phyloP scores from a whole-genome alignment of 2,888 invertebrate genomes.

The Archaeoteleia sp. region DNA sequence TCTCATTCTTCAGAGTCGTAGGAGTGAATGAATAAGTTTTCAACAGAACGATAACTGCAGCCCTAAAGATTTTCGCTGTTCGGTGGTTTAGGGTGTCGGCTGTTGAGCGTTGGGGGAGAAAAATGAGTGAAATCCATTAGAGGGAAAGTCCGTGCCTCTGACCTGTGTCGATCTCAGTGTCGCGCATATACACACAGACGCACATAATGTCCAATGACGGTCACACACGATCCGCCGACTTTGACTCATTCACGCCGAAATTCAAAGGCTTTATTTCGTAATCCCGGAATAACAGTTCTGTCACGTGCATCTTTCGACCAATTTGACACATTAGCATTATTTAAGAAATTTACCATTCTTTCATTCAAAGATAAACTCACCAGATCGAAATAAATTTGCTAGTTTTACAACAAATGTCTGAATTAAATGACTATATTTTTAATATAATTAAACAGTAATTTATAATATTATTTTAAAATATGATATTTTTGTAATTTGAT shows the following conservation, averaged over 20 bases:
- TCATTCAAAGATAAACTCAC: too few relatives aligned
- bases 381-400: too few relatives aligned
- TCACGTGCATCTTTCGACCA: too few relatives aligned
- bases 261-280: too few relatives aligned
- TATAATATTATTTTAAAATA: too few relatives aligned
- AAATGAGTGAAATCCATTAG: constrained; percentile 75
- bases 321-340: too few relatives aligned
- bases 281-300: too few relatives aligned
- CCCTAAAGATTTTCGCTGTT: constrained; percentile 57
- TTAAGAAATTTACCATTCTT: too few relatives aligned
- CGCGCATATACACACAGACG: constrained; percentile 32
- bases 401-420: too few relatives aligned
- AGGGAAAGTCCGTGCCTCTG: constrained; percentile 63
- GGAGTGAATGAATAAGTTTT: constrained; percentile 39
- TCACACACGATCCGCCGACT: constrained; percentile 13
- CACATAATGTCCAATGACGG: constrained; percentile 40
- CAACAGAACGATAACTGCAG: constrained; percentile 39
- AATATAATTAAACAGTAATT: too few relatives aligned
- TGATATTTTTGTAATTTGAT: too few relatives aligned
- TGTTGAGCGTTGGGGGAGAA: constrained; percentile 69
- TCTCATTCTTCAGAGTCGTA: constrained; percentile 24
- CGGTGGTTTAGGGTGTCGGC: constrained; percentile 60
- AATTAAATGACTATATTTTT: too few relatives aligned
- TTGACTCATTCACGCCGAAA: constrained; percentile 4
- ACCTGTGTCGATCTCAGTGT: constrained; percentile 64